Percentiles rank a stretch among this genome's conserved stretches.
Evolutionary conservation across 1,140 invertebrate genomes (phyloP).

Genomic region (Pomacea maculata): DNA sequence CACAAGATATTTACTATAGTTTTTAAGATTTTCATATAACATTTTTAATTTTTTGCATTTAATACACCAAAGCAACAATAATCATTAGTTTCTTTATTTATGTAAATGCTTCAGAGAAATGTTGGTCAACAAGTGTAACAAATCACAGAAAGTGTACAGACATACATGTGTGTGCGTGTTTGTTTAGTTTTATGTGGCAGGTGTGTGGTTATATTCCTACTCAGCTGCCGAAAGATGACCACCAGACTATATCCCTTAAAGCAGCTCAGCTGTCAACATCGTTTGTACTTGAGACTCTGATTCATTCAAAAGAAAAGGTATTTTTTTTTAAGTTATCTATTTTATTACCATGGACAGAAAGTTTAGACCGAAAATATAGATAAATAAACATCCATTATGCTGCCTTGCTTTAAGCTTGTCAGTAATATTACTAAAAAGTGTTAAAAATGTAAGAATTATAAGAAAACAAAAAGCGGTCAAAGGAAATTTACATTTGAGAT

Average conservation of each 20-base stretch:
- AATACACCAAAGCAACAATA: too few relatives aligned
- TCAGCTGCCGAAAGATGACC: constrained; percentile 79
- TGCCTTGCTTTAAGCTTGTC: too few relatives aligned
- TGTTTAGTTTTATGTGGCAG: constrained; percentile 90
- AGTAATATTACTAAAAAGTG: too few relatives aligned
- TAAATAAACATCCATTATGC: not conserved
- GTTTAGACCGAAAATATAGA: not conserved
- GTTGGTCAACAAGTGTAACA: too few relatives aligned
- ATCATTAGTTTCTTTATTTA: not conserved
- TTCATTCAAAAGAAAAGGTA: constrained; percentile 95
- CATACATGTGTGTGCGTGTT: too few relatives aligned
- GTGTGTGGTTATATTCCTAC: constrained; percentile 93
- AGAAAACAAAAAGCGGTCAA: too few relatives aligned
- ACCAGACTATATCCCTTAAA: constrained; percentile 81
- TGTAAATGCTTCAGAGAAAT: not conserved
- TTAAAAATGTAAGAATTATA: too few relatives aligned
- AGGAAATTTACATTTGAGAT: not conserved
- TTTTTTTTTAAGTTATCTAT: not conserved
- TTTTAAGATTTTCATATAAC: too few relatives aligned
- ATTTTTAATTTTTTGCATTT: too few relatives aligned
- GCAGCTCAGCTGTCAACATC: constrained; percentile 88
- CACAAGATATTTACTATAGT: too few relatives aligned
- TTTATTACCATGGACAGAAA: not conserved
- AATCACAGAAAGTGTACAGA: too few relatives aligned
- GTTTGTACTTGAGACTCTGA: constrained; percentile 95